Percentiles rank a stretch among this genome's conserved stretches.
Evolutionary conservation across 2,113 vertebrate genomes (phyloP).

Genomic region (Ceyx cyanopectus): DNA sequence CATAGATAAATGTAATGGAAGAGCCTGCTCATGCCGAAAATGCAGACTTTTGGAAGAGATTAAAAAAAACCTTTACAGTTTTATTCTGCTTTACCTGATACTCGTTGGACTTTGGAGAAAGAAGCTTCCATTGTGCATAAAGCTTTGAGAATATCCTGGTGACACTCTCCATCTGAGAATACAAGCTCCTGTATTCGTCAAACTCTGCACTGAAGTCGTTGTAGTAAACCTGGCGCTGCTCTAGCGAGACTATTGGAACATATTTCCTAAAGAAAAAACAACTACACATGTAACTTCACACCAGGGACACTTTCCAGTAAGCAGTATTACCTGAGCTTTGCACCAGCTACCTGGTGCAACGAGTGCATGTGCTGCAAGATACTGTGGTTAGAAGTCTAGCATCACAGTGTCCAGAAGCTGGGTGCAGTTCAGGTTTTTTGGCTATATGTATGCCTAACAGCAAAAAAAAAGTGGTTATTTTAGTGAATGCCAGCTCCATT

Average conservation of each 20-base stretch:
- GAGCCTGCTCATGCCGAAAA: neutral
- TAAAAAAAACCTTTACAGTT: neutral
- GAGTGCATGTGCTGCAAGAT: accelerated
- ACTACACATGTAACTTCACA: accelerated
- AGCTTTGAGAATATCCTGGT: conserved; percentile 84
- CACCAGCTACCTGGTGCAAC: neutral
- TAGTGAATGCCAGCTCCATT: neutral
- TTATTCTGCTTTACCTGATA: conserved; percentile 81
- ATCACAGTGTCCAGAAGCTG: neutral
- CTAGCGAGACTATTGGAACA: conserved; percentile 78
- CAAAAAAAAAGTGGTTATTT: neutral
- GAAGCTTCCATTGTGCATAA: conserved; percentile 79
- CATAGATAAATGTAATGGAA: neutral
- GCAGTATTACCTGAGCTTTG: neutral
- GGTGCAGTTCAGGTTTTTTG: neutral
- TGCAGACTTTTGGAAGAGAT: neutral
- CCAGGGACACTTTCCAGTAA: neutral
- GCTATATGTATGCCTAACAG: neutral
- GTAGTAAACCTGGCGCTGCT: conserved; percentile 90
- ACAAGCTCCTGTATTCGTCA: conserved; percentile 86
- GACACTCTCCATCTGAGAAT: conserved; percentile 83
- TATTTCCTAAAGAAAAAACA: conserved; percentile 82
- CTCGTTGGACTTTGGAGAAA: conserved; percentile 86
- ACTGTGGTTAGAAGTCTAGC: neutral
- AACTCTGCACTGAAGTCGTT: conserved; percentile 92